Evolutionary conservation across 2,888 invertebrate genomes (phyloP), one percentile per base, ranked within the genome.

Genomic region (Craniophora ligustri): DNA sequence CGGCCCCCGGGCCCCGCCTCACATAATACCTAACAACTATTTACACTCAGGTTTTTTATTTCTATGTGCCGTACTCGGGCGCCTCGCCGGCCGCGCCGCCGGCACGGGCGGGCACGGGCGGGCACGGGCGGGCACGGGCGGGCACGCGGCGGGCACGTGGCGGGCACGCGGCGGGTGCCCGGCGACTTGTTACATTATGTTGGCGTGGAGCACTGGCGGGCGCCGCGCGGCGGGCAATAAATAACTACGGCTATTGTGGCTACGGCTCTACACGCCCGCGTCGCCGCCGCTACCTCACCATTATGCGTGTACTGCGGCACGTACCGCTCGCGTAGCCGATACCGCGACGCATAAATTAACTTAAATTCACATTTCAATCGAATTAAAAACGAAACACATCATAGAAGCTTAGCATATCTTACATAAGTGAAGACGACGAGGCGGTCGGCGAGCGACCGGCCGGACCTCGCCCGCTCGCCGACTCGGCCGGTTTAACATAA

Each of bases 1-100:
- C 54, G 58, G 32, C 36, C 10, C 47, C 14, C 30, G 28, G 39
- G 47, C 31, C 58, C 40, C 51, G 38, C 14, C 42, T 38, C 7
- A 58, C 54, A 55, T 68, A 72, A 60, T 51, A 56, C 53, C 65
- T 74, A 62, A 63, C 60, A 63, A 61, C 73, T 79, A 78, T 79
- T 68, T 80, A 79, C 79, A 79, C 42, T 64, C 60, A 42, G 53
- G 65, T 58, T 59, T 49, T 66, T 41, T 47, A 39, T 59, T 47
- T 62, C 32, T 63, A 64, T 62, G 58, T 53, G 55, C 41, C 23
- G 55, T 56, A 48, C 30, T 2, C 30, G 36, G 48, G 46, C 44
- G 30, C 68, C 32, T 15, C 26, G 16, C 31, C 44, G 49, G 36
- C 13, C 4, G 45, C 16, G 11, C n/a, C n/a, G n/a, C n/a, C n/a